These are phyloP conservation scores for Apeltes quadracus DNA, from an alignment of 2,113 vertebrate genomes.

Conservation along the genomic window DNA sequence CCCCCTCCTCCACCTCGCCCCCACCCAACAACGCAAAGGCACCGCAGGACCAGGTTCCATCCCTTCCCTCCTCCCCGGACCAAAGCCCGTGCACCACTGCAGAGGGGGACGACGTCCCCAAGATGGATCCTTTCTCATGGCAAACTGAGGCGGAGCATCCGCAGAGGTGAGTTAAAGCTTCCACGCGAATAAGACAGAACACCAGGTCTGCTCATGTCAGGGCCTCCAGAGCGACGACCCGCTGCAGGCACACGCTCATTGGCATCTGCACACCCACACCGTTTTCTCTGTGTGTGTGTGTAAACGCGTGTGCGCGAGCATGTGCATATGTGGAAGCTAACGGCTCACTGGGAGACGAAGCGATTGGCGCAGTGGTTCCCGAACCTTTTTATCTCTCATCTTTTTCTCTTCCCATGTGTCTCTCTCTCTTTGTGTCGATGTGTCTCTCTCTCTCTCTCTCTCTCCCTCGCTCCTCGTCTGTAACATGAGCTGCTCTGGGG, in stretches of 20 bases:
- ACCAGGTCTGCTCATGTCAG: neutral
- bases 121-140: slow-evolving; percentile 88
- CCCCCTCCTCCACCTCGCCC: slow-evolving; percentile 82
- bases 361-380: slow-evolving; percentile 16
- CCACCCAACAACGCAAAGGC: slow-evolving; percentile 83
- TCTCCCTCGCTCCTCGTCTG: slow-evolving; percentile 22
- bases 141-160: slow-evolving; percentile 90
- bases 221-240: slow-evolving; percentile 12
- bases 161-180: slow-evolving; percentile 81
- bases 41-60: slow-evolving; percentile 83
- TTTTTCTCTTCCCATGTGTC: no score
- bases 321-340: slow-evolving; percentile 19
- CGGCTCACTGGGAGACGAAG: slow-evolving; percentile 27
- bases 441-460: neutral
- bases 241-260: slow-evolving; percentile 52
- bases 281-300: neutral
- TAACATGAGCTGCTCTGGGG: no score
- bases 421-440: no score
- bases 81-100: slow-evolving; percentile 83
- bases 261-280: slow-evolving; percentile 25
- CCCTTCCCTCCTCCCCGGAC: slow-evolving; percentile 84
- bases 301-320: neutral
- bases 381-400: no score
- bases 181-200: neutral
- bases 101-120: slow-evolving; percentile 85